Base-by-base conservation (phyloP, 2,797 vertebrate genomes). In the Enteromius anoplus region DNA sequence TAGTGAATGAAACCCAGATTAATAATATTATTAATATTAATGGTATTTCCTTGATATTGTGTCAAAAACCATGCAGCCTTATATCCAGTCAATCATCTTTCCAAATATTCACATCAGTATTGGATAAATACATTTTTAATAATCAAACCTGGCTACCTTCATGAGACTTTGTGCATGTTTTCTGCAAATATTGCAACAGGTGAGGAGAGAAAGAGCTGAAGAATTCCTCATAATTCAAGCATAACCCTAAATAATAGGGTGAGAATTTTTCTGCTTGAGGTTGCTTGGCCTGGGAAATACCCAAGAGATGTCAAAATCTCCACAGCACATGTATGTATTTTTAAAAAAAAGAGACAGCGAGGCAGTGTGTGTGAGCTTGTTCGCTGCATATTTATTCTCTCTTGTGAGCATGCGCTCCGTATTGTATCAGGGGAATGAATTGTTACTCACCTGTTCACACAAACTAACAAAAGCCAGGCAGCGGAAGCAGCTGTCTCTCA, bases 391-490 rank as follows among this genome's bases (percentile, higher is more conserved):
- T 82, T 78, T 87, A 80, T 75, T 71, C 80, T 68, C 84, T 49
- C 79, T 78, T 82, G 69, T 85, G 70, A 70, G 49, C 53, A 78
- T 86, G 37, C 78, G 75, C 88, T 87, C 75, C 23, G 70, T 69
- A 49, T 78, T 84, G 85, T 87, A 66, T 75, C 82, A 84, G 29
- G 69, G 87, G 90, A 87, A 78, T 82, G 88, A 88, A 88, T 88
- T 88, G 91, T 88, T 85, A 90, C 88, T 93, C 93, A 94, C 93
- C 92, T 93, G 92, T 93, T 91, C 93, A 92, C 89, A 91, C 88
- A 91, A 60, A 90, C 53, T 85, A 86, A 89, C 88, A 91, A 89
- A 91, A 82, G 85, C 66, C 84, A 78, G 84, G 86, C 75, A 76
- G 60, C 77, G 84, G 87, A 89, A 90, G 80, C 78, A 77, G 84